Base-by-base conservation (phyloP, 2,797 vertebrate species). In the Ambastaia sidthimunki region DNA sequence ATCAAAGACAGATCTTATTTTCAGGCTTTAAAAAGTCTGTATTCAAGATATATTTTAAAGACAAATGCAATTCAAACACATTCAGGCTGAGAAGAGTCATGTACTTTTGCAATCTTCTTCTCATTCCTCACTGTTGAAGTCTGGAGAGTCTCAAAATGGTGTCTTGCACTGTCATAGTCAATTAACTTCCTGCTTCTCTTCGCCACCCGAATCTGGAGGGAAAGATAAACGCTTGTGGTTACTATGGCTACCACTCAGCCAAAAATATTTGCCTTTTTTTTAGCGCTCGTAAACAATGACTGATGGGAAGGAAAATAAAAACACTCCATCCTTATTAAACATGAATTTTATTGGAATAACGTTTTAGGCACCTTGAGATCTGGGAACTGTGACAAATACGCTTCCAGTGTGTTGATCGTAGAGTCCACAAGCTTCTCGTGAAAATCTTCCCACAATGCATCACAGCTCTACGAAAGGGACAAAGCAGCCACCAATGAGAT, bases 341-440 rank as follows among this genome's bases (percentile, higher is more conserved):
- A 18, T 7, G 16, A 52, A 52, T n/a, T 52, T 12, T 11, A 59
- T 59, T 63, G 34, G 25, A 62, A 19, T 50, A 72, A 47, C 19
- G 18, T 55, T 7, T 44, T 16, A 44, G 15, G 6, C 93, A 97
- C 98, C 94, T 99, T 99, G 74, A 99, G 96, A 85, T 99, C 98
- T 54, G 98, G 97, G 89, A 99, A 99, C 85, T 99, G 96, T 78
- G 90, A 93, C 85, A 99, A 92, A 86, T 99, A 99, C 1, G 89
- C 95, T 67, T 99, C 98, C 90, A 99, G 88, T 5, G 96, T 96
- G 86, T 97, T 88, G 76, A 99, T 88, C 0, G 97, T 96, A 0
- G 96, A 96, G 89, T 99, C 98, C 68, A 99, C 96, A 81, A 99
- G 87, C 84, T 97, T 99, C 86, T 99, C 95, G 89, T 99, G 97